Evolutionary conservation across 2,113 vertebrate genomes (phyloP), one percentile per base, ranked within the genome.

Genomic region (Cisticola juncidis): DNA sequence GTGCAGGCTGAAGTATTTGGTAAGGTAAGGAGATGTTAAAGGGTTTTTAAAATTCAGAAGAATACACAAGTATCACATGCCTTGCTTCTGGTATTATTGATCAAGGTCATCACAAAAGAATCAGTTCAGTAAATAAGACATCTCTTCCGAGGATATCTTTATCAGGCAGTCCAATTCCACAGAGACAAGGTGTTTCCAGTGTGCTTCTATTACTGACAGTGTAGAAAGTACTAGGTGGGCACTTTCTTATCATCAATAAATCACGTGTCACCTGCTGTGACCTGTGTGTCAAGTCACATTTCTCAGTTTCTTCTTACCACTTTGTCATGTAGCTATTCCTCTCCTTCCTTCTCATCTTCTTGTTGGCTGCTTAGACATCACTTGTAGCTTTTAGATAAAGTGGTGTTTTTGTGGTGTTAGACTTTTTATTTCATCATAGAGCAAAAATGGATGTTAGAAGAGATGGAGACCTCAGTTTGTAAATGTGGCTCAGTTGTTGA

Each of bases 91-190:
- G 12, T 94, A 6, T 40, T 94, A 83, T 68, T 83, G 82, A 95
- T 92, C 88, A 92, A 93, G 90, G 79, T 94, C 88, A 86, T 93
- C 72, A 81, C 36, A 19, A 33, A 94, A 53, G 8, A 88, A 86
- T 93, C 91, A 90, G 53, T 74, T 94, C 57, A 84, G 88, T 84
- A 94, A 94, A 81, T 83, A 79, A 66, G 69, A 74, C 57, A 81
- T 86, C 80, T 92, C 16, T 88, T 90, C 64, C 71, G 88, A 90
- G 53, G 61, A 53, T 88, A 35, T 88, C 90, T 90, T 92, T 74
- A 71, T 93, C 60, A 76, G n/a, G 57, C 72, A 86, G 65, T 26
- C 23, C 1, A 2, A 6, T 90, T 95, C 50, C 60, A 58, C 9
- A 0, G 5, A 83, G 86, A 81, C 16, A 38, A 79, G 33, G 70